Conservation (phyloP, 2,888 invertebrate genomes). For the Mesorhabditis spiculigera region DNA sequence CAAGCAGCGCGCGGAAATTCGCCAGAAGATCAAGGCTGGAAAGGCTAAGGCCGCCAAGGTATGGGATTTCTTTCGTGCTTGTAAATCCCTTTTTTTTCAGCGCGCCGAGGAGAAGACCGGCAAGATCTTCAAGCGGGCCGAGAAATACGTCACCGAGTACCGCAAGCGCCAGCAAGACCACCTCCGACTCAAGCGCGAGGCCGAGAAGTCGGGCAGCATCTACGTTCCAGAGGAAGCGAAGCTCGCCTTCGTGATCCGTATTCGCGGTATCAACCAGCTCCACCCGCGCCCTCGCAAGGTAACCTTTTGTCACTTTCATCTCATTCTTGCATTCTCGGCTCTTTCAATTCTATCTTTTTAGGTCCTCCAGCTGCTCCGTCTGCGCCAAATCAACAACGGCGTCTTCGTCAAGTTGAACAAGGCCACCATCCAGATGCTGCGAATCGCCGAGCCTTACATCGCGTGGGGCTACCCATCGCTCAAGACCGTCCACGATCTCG, state of each 20-base stretch:
- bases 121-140: slow-evolving; percentile 89
- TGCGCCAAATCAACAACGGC: slow-evolving; percentile 98
- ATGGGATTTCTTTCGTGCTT: slow-evolving; percentile 20
- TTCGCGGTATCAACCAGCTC: slow-evolving; percentile 77
- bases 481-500: slow-evolving; percentile 88
- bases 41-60: slow-evolving; percentile 40
- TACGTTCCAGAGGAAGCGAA: slow-evolving; percentile 94
- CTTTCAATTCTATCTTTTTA: slow-evolving; percentile 59
- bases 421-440: slow-evolving; percentile 92
- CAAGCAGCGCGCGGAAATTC: slow-evolving; percentile 77
- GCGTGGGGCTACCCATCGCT: slow-evolving; percentile 83
- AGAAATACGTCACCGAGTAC: slow-evolving; percentile 93
- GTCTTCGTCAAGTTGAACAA: slow-evolving; percentile 95
- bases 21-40: slow-evolving; percentile 58
- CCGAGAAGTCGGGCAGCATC: slow-evolving; percentile 78
- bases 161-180: slow-evolving; percentile 76
- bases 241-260: slow-evolving; percentile 94
- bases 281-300: slow-evolving; percentile 70
- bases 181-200: slow-evolving; percentile 80
- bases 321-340: too few species aligned
- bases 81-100: slow-evolving; percentile 44
- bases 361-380: slow-evolving; percentile 89
- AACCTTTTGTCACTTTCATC: background rate
- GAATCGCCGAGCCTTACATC: slow-evolving; percentile 90
- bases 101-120: slow-evolving; percentile 72